phyloP scores from a whole-genome alignment of 2,113 vertebrate genomes.

The Antidorcas marsupialis region DNA sequence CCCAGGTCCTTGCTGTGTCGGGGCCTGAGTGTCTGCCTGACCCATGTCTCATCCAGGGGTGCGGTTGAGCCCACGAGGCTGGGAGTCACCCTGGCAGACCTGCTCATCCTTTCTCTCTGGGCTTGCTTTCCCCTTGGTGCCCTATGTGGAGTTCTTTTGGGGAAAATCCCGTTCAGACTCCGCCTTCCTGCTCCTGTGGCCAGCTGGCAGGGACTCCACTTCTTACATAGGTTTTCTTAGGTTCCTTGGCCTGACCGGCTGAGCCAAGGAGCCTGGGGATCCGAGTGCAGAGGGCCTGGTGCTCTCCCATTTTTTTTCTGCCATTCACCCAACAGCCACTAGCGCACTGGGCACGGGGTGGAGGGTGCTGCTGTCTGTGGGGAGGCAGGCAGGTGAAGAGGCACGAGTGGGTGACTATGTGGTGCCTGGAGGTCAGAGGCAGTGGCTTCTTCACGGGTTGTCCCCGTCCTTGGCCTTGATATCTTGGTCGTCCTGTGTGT shows the following conservation, averaged over 20 bases:
- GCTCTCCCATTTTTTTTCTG: not conserved
- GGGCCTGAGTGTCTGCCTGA: not conserved
- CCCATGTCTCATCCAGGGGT: not conserved
- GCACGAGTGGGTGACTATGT: not conserved
- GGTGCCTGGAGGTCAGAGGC: not conserved
- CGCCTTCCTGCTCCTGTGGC: not conserved
- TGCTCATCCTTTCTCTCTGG: not conserved
- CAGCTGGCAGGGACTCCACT: not conserved
- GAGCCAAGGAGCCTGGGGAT: not conserved
- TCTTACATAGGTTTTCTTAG: not conserved
- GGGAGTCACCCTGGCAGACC: not conserved
- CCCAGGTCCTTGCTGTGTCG: not conserved
- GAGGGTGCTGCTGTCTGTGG: not conserved
- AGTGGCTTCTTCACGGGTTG: not conserved
- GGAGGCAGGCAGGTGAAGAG: not conserved
- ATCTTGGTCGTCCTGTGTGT: not conserved
- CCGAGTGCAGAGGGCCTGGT: not conserved
- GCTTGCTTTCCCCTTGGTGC: not conserved
- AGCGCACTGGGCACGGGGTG: not conserved
- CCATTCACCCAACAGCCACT: fast-evolving
- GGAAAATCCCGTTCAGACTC: not conserved
- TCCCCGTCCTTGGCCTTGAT: not conserved
- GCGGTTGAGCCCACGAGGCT: not conserved
- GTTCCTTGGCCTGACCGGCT: not conserved
- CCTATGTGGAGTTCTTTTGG: not conserved